Conservation (phyloP, 2,888 invertebrate genomes). For the Philonicus albiceps region DNA sequence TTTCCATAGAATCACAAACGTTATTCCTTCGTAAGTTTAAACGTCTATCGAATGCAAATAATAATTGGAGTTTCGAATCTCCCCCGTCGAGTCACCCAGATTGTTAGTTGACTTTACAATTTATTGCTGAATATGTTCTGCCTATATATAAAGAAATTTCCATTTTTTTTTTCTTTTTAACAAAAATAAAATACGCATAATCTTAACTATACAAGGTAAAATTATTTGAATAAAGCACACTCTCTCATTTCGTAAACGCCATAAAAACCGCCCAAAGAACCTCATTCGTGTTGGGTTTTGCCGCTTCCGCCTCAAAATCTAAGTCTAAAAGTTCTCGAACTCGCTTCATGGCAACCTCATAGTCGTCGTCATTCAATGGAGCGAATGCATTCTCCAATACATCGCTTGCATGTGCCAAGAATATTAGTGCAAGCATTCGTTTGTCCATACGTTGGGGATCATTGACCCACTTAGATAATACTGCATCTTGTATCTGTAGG, state of each 20-base stretch:
- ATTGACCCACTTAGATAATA: constrained; percentile 94
- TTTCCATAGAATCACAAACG: constrained; percentile 41
- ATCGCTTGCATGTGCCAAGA: constrained; percentile 97
- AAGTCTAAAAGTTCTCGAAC: constrained; percentile 95
- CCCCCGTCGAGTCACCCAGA: not conserved
- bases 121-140: constrained; percentile 28
- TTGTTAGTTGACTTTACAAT: not conserved
- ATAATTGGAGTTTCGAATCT: not conserved
- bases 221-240: constrained; percentile 44
- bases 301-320: constrained; percentile 95
- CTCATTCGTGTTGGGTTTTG: constrained; percentile 89
- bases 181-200: constrained; percentile 41
- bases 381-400: constrained; percentile 99
- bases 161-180: constrained; percentile 4
- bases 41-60: not conserved
- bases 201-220: constrained; percentile 40
- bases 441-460: constrained; percentile 98
- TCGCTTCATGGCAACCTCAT: constrained; percentile 97
- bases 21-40: constrained; percentile 13
- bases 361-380: constrained; percentile 95
- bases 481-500: constrained; percentile 92
- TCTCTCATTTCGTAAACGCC: constrained; percentile 92
- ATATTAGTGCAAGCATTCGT: constrained; percentile 89
- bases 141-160: constrained; percentile 23
- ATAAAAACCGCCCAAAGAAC: constrained; percentile 99